Percentiles rank a stretch among this genome's conserved stretches.
phyloP scores from a whole-genome alignment of 2,888 invertebrate genomes.

The Mimumesa dahlbomi region DNA sequence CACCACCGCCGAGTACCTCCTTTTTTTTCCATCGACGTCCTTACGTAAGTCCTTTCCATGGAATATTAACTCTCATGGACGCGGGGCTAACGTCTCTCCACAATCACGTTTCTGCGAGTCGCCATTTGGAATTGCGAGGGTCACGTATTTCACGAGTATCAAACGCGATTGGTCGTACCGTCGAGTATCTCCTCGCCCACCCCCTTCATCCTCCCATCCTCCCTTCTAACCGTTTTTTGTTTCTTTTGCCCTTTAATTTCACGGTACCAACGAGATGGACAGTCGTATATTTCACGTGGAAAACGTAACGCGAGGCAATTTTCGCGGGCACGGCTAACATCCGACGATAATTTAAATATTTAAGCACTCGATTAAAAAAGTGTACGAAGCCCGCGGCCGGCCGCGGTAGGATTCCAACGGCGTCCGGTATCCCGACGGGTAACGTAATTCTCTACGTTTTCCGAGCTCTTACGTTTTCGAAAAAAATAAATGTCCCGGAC shows the following conservation, averaged over 20 bases:
- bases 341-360: slow-evolving; percentile 17
- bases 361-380: not conserved
- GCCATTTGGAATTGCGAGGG: slow-evolving; percentile 36
- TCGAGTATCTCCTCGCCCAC: slow-evolving; percentile 15
- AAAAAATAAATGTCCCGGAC: not conserved
- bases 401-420: too few relatives aligned
- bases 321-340: slow-evolving; percentile 7
- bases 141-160: slow-evolving; percentile 50
- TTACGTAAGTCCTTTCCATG: slow-evolving; percentile 62
- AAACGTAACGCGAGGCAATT: slow-evolving; percentile 31
- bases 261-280: too few relatives aligned
- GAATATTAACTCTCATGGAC: slow-evolving; percentile 70
- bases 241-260: too few relatives aligned
- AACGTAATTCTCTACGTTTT: not conserved
- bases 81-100: slow-evolving; percentile 34
- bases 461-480: not conserved
- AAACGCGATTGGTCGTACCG: slow-evolving; percentile 42
- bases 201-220: not conserved
- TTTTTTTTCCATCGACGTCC: slow-evolving; percentile 40
- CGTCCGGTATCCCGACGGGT: too few relatives aligned
- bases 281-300: slow-evolving; percentile 25
- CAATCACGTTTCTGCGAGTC: slow-evolving; percentile 15
- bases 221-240: not conserved
- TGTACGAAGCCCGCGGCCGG: not conserved
- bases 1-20: slow-evolving; percentile 52